These are phyloP conservation scores for Agrotis exclamationis DNA, from an alignment of 2,888 invertebrate species.

Conservation along the genomic window DNA sequence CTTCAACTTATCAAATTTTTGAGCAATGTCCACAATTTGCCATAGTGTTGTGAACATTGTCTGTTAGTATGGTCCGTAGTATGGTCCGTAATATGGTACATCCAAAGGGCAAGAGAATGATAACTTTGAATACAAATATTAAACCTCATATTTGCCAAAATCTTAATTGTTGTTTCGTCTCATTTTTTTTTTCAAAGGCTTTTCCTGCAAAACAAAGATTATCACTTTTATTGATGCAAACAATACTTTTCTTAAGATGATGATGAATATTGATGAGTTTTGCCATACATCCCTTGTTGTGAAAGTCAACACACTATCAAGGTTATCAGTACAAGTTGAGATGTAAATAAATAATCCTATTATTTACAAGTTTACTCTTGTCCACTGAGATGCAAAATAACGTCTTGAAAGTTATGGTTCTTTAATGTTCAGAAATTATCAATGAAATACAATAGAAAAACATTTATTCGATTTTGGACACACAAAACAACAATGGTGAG, in stretches of 20 bases:
- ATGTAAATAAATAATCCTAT: constrained; percentile 48
- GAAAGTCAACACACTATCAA: constrained; percentile 40
- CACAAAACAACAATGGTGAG: too few species aligned
- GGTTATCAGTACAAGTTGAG: constrained; percentile 60
- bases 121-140: neutral
- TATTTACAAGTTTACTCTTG: constrained; percentile 15
- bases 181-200: neutral
- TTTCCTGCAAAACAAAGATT: neutral
- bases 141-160: neutral
- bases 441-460: too few species aligned
- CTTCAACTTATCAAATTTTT: too few species aligned
- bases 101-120: neutral
- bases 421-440: too few species aligned
- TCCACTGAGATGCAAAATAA: constrained; percentile 10
- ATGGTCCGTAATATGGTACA: too few species aligned
- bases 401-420: neutral
- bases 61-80: too few species aligned
- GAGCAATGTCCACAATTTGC: too few species aligned
- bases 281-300: constrained; percentile 23
- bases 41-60: too few species aligned
- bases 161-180: neutral
- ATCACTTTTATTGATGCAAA: neutral
- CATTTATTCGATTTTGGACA: too few species aligned
- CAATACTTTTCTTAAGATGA: neutral
- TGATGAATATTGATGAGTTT: constrained; percentile 34